Base-by-base conservation (phyloP, 2,888 invertebrate species). In the Incurvaria masculella region DNA sequence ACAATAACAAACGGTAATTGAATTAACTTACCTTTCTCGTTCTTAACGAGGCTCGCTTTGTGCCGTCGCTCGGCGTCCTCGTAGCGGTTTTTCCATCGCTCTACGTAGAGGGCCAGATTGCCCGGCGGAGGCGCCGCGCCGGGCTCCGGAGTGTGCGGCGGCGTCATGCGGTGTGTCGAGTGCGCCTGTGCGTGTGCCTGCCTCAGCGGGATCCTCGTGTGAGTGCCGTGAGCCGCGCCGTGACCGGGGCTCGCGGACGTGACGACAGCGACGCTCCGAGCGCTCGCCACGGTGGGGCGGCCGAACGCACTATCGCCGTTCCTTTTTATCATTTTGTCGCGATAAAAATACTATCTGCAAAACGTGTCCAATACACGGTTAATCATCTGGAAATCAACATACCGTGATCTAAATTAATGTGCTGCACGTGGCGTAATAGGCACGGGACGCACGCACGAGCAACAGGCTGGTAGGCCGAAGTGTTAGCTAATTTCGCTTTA, bases 31-130 rank as follows among this genome's bases (percentile, higher is more conserved):
- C 89, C 82, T 79, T 86, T 84, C 75, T 88, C 88, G 52, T 82
- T 82, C 66, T 86, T 84, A 53, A 84, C 80, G 45, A 88, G 76
- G 57, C 87, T 68, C 44, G 80, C 65, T 66, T 87, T 88, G 65
- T 87, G 79, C 64, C 81, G 84, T 59, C 83, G 80, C 64, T 88
- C 88, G 5, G 84, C 80, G 42, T 88, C 88, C 59, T 88, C 88
- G 64, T 81, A 88, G 71, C 84, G 85, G 53, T 68, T 74, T 71
- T 84, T 87, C 88, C 87, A 88, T 62, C 80, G 79, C 62, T 81
- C 80, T 45, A 76, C 76, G 63, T 75, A 76, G 59, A 76, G 68
- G 57, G 76, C 75, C 51, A 76, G 72, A 64, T 72, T 76, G 48
- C 73, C 64, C 61, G 75, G 75, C 60, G 72, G 72, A 61, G 75